Base-by-base conservation (phyloP, 2,113 vertebrate species). In the Centropus unirufus region DNA sequence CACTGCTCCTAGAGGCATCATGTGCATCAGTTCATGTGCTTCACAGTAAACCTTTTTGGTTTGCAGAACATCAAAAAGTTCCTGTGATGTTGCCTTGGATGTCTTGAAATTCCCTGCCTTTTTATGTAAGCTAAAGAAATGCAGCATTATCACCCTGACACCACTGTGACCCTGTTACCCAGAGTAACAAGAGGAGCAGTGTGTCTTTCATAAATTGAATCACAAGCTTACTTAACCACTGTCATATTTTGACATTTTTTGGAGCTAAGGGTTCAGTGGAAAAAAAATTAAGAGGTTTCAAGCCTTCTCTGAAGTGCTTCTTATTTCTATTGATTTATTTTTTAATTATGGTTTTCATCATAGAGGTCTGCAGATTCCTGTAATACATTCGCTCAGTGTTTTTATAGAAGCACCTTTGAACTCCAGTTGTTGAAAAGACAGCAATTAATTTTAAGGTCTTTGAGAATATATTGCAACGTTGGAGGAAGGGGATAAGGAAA, bases 1-100 rank as follows among this genome's bases (percentile, higher is more conserved):
- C 14, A 47, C 39, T 27, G 36, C 20, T 73, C n/a, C 20, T 61
- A 17, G 13, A 68, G 15, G 29, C 0, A 0, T 49, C 36, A n/a
- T 58, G 40, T 61, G 27, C 23, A 11, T 86, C 68, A 57, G 17
- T 59, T 89, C 15, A 2, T 12, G 13, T 70, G 32, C 79, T 26
- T 72, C 19, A 57, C 51, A 26, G 3, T 68, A 75, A 79, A 30
- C 7, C 15, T 54, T 87, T 84, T 59, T 55, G 18, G 21, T 62
- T 14, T 47, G 17, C 83, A 7, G 63, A 59, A 47, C 30, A 61
- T 57, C 23, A 61, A 12, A 61, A 88, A 36, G 36, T 63, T 68
- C 32, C 30, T 20, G 5, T 83, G 18, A 32, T 88, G 7, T 1
- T 68, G 29, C 76, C 32, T 22, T 17, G 24, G 32, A 12, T 83